phyloP scores from a whole-genome alignment of 2,797 vertebrate species.

The Hephaestus fuliginosus region DNA sequence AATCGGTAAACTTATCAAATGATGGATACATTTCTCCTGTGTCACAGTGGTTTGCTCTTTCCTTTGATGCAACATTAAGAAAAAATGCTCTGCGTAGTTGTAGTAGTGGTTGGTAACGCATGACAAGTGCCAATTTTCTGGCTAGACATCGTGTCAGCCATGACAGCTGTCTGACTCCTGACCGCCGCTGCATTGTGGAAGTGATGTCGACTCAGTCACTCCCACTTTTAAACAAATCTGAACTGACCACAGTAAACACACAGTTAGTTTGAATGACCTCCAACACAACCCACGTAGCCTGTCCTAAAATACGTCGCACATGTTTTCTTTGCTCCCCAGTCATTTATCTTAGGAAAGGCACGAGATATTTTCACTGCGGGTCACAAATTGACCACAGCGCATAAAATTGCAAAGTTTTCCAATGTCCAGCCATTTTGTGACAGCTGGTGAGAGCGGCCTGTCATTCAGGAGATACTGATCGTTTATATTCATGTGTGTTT shows the following conservation, averaged over 20 bases:
- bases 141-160: neutral
- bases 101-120: too few species aligned
- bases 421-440: neutral
- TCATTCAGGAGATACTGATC: neutral
- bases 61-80: too few species aligned
- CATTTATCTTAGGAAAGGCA: neutral
- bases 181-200: neutral
- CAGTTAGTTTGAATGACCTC: neutral
- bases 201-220: neutral
- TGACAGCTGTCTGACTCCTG: neutral
- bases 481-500: neutral
- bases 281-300: neutral
- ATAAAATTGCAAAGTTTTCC: neutral
- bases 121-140: too few species aligned
- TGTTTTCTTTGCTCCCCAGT: neutral
- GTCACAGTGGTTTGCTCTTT: neutral
- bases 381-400: too few species aligned
- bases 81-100: too few species aligned
- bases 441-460: too few species aligned
- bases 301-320: neutral
- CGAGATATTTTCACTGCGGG: neutral
- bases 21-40: neutral
- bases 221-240: neutral
- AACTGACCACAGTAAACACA: neutral
- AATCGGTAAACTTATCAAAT: neutral